Evolutionary conservation across 2,797 vertebrate species (phyloP).

Genomic region (Danio choprae): DNA sequence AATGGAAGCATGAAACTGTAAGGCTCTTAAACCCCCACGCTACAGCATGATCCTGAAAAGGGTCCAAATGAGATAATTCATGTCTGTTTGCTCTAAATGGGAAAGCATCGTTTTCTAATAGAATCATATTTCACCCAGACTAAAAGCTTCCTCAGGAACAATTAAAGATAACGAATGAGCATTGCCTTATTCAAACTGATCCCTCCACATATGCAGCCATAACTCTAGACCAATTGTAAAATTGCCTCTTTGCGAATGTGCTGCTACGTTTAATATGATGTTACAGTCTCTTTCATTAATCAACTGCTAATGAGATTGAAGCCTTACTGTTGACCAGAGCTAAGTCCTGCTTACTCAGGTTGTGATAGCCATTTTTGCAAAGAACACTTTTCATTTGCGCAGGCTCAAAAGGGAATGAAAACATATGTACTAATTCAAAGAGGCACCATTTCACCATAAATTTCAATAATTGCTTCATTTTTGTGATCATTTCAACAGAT

Average conservation of each 20-base stretch:
- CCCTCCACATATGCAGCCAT: slow-evolving; percentile 73
- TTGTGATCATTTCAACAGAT: not conserved
- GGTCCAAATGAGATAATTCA: slow-evolving; percentile 66
- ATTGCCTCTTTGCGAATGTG: slow-evolving; percentile 75
- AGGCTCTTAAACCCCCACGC: slow-evolving; percentile 49
- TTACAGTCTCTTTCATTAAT: slow-evolving; percentile 80
- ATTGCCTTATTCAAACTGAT: slow-evolving; percentile 75
- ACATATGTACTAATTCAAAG: not conserved
- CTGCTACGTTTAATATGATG: slow-evolving; percentile 74
- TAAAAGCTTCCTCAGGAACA: slow-evolving; percentile 82
- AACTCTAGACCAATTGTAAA: slow-evolving; percentile 81
- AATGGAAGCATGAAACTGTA: slow-evolving; percentile 48
- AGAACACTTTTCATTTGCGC: slow-evolving; percentile 36
- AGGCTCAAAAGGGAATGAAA: slow-evolving; percentile 7
- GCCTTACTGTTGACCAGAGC: slow-evolving; percentile 72
- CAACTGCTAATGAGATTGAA: slow-evolving; percentile 76
- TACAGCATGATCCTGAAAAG: slow-evolving; percentile 62
- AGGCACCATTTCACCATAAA: not conserved
- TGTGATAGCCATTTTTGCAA: slow-evolving; percentile 50
- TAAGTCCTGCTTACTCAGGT: slow-evolving; percentile 60
- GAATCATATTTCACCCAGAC: slow-evolving; percentile 75
- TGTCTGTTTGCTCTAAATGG: slow-evolving; percentile 64
- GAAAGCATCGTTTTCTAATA: slow-evolving; percentile 69
- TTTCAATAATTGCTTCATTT: slow-evolving; percentile 3
- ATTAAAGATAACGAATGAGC: slow-evolving; percentile 83